Evolutionary conservation across 2,113 vertebrate species (phyloP), one percentile per base, ranked within the genome.

Genomic region (Hippopotamus amphibius): DNA sequence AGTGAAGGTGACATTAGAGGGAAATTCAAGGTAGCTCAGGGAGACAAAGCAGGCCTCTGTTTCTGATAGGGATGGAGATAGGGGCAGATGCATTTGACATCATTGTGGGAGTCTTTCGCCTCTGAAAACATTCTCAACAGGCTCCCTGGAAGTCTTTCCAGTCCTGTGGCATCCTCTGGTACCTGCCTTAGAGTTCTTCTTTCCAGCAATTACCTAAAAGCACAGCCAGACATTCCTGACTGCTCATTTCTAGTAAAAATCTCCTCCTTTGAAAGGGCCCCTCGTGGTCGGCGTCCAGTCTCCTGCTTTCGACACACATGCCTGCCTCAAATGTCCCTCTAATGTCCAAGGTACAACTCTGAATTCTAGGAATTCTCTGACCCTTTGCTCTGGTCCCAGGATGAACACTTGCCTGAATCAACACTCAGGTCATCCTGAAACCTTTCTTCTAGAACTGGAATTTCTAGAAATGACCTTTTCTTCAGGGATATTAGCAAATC

Each of bases 381-480:
- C n/a, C 91, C 50, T 30, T 74, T 22, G 53, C 65, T 81, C 55
- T 69, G 71, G 30, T 22, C 43, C 88, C 48, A 43, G 57, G 61
- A 53, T 43, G 71, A 84, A 61, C 17, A n/a, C 28, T 74, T 12
- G 5, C 53, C 53, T 10, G 3, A 28, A 80, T 24, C 68, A 33
- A 48, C 63, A 4, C 0, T 82, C 16, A 0, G 0, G 63, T 22
- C 83, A 61, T 71, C 84, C 80, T 53, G 16, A 66, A 21, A 19
- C 69, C 28, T 33, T n/a, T 76, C 61, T 81, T 69, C 13, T n/a
- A 26, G 17, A 37, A 66, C 74, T 69, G 68, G n/a, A 43, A 68
- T 86, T 93, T 97, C 55, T 69, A 74, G 61, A 61, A 91, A 63
- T 30, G 30, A 69, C 9, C 11, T 13, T 84, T 80, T n/a, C 79